Conservation (phyloP, 2,113 vertebrate genomes). For the Percina caprodes region DNA sequence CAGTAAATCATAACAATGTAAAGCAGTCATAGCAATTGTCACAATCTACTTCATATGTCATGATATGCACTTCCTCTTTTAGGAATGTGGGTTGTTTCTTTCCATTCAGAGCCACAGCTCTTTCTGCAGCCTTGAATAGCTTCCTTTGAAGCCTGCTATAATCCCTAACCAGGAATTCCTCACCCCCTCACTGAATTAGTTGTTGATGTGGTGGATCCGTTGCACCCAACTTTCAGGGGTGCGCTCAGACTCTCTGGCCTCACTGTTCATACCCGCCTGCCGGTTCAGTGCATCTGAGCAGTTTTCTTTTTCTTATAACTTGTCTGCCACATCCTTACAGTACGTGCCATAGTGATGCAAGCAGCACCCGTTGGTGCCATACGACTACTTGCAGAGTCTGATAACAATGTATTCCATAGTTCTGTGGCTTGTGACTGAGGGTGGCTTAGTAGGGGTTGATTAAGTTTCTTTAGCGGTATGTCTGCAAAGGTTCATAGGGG, state of each 20-base stretch:
- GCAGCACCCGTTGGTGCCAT: constrained; percentile 26
- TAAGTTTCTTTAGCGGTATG: neutral
- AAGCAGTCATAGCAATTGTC: constrained; percentile 8
- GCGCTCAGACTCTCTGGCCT: constrained; percentile 16
- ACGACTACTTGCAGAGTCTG: constrained; percentile 39
- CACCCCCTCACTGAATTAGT: constrained; percentile 40
- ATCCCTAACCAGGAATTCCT: constrained; percentile 53
- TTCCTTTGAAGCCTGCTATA: constrained; percentile 46
- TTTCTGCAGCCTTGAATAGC: constrained; percentile 23
- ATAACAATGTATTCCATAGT: constrained; percentile 13
- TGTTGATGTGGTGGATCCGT: constrained; percentile 53
- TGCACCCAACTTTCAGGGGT: constrained; percentile 29
- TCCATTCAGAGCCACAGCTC: constrained; percentile 8
- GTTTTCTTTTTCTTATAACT: constrained; percentile 28
- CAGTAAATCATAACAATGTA: neutral
- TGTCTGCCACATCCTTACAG: constrained; percentile 35
- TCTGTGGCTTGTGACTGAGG: constrained; percentile 32
- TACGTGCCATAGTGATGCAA: constrained; percentile 9
- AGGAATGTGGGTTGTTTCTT: constrained; percentile 25
- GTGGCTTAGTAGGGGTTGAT: constrained; percentile 21
- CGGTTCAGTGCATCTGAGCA: constrained; percentile 13
- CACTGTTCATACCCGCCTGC: constrained; percentile 5
- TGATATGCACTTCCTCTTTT: neutral
- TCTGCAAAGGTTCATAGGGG: neutral
- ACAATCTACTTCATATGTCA: constrained; percentile 3